Percentiles rank a stretch among this genome's conserved stretches.
Conservation (phyloP, 2,797 vertebrate species). For the Thripadectes ignobilis region DNA sequence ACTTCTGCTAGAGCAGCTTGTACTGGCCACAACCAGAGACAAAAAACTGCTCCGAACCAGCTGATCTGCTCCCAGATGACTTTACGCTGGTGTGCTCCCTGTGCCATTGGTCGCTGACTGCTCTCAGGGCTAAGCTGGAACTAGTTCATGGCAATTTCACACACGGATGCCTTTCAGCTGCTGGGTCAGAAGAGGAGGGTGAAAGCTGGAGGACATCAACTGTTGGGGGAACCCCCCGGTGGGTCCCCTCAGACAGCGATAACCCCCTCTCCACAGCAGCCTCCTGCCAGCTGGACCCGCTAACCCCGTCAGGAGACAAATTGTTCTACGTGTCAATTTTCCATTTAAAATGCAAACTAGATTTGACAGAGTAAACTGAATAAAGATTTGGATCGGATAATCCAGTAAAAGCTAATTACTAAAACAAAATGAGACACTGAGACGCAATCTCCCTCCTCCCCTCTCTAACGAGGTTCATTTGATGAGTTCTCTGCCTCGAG, state of each 20-base stretch:
- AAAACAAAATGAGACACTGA: conserved; percentile 78
- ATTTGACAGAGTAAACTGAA: conserved; percentile 84
- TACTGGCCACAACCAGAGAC: rapidly evolving
- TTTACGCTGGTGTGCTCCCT: rapidly evolving
- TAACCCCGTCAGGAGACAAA: conserved; percentile 78
- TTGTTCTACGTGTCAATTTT: conserved; percentile 80
- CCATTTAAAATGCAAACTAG: conserved; percentile 85
- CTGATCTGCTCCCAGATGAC: neutral
- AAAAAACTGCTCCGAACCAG: neutral
- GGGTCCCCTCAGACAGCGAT: rapidly evolving
- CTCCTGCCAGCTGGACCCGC: conserved; percentile 51
- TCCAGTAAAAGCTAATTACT: conserved; percentile 85
- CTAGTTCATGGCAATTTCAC: neutral
- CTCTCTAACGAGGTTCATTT: conserved; percentile 64
- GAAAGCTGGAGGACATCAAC: neutral
- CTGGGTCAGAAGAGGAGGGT: neutral
- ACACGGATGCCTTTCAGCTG: neutral
- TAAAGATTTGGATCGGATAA: conserved; percentile 82
- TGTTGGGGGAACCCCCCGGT: rapidly evolving
- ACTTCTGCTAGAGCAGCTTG: neutral
- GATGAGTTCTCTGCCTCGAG: conserved; percentile 73
- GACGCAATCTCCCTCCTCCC: conserved; percentile 59
- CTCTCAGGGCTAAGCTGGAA: neutral
- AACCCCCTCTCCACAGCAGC: neutral
- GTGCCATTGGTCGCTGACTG: rapidly evolving